These are phyloP conservation scores for Sebastolobus alascanus DNA, from an alignment of 2,797 vertebrate genomes.

Conservation along the genomic window DNA sequence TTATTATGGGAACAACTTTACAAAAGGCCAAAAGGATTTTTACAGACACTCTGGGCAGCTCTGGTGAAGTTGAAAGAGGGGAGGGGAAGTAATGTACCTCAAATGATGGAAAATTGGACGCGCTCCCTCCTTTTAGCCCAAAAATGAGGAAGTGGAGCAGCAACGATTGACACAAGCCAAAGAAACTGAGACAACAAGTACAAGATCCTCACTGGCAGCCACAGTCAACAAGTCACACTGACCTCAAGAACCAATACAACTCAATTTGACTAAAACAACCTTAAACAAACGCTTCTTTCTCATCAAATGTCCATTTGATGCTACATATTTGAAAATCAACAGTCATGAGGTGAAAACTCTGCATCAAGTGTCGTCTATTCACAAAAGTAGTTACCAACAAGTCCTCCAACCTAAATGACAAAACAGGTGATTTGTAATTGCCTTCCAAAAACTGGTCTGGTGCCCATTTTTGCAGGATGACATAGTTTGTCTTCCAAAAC, in stretches of 20 bases:
- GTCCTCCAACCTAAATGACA: background rate
- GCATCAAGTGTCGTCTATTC: too few species aligned
- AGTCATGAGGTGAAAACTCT: too few species aligned
- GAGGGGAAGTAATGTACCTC: constrained; percentile 12
- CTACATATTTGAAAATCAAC: background rate
- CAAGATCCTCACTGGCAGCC: background rate
- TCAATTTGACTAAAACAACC: background rate
- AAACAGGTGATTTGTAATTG: background rate
- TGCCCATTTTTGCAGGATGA: too few species aligned
- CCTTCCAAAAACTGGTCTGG: too few species aligned
- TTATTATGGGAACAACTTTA: constrained; percentile 1
- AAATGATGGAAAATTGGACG: constrained; percentile 45
- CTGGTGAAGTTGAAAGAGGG: background rate
- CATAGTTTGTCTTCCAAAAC: too few species aligned
- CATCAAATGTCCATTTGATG: background rate
- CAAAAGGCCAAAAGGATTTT: constrained; percentile 7
- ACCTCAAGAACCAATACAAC: background rate
- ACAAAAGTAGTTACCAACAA: too few species aligned
- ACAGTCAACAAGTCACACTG: constrained; percentile 15
- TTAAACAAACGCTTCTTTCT: background rate
- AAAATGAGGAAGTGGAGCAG: constrained; percentile 37
- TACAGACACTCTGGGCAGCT: constrained; percentile 1
- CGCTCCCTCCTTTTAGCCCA: background rate
- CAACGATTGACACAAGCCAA: constrained; percentile 14
- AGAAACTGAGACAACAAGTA: constrained; percentile 10